phyloP scores from a whole-genome alignment of 2,888 invertebrate species.

The Drosophila fulvimacula region DNA sequence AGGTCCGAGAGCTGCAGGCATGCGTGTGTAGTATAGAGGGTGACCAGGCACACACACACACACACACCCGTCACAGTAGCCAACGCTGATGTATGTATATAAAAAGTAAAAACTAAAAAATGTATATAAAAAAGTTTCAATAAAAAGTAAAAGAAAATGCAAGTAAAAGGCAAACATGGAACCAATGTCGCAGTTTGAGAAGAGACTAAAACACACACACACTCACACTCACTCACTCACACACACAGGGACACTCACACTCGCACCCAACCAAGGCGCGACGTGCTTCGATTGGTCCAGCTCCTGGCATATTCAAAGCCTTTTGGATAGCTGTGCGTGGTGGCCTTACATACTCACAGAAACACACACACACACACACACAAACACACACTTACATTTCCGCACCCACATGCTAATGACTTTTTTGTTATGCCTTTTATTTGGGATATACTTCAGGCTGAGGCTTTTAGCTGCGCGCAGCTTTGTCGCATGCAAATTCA shows the following conservation, averaged over 20 bases:
- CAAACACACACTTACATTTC: background rate
- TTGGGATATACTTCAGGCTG: slow-evolving; percentile 41
- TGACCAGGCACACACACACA: slow-evolving; percentile 26
- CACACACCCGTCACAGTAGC: slow-evolving; percentile 45
- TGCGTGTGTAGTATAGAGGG: slow-evolving; percentile 57
- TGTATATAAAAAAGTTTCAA: slow-evolving; percentile 41
- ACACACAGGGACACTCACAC: background rate
- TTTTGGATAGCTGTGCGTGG: slow-evolving; percentile 53
- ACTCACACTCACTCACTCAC: background rate
- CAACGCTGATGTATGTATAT: slow-evolving; percentile 40
- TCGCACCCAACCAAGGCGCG: slow-evolving; percentile 45
- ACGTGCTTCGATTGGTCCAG: slow-evolving; percentile 75
- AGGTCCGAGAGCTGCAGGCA: slow-evolving; percentile 59
- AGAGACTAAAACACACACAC: slow-evolving; percentile 24
- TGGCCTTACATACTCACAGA: slow-evolving; percentile 7
- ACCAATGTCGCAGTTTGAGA: slow-evolving; percentile 44
- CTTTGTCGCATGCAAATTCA: slow-evolving; percentile 72
- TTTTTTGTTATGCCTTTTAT: slow-evolving; percentile 49
- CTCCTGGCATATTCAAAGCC: slow-evolving; percentile 52
- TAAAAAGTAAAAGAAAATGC: slow-evolving; percentile 64
- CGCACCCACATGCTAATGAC: slow-evolving; percentile 30
- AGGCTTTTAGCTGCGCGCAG: slow-evolving; percentile 69
- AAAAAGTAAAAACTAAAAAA: slow-evolving; percentile 64
- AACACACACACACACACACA: slow-evolving; percentile 6
- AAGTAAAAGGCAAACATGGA: slow-evolving; percentile 71